These are phyloP conservation scores for Gadus chalcogrammus DNA, from an alignment of 2,113 vertebrate genomes.

Conservation along the genomic window DNA sequence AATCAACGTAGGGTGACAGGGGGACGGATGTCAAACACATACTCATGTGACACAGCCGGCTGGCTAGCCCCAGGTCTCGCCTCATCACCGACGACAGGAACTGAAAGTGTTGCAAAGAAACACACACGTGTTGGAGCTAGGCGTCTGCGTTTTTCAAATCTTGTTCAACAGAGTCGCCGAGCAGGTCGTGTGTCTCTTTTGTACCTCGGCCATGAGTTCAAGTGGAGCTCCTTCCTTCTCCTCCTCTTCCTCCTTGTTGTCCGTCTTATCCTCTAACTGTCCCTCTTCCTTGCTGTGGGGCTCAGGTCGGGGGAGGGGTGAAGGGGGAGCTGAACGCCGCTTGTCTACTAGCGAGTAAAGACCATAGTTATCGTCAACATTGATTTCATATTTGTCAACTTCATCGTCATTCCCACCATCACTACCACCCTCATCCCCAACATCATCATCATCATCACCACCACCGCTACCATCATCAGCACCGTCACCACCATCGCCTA, in stretches of 20 bases:
- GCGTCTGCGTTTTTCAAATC: too few relatives aligned
- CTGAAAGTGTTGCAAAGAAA: too few relatives aligned
- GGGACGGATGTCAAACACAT: constrained; percentile 47
- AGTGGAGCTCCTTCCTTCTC: too few relatives aligned
- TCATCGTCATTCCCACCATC: background rate
- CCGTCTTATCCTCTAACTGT: too few relatives aligned
- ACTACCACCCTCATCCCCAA: too few relatives aligned
- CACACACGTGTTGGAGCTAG: too few relatives aligned
- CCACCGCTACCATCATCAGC: too few relatives aligned
- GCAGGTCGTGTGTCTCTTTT: too few relatives aligned
- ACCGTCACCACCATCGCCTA: background rate
- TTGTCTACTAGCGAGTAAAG: constrained; percentile 18
- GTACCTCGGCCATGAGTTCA: too few relatives aligned
- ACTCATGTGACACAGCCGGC: constrained; percentile 85
- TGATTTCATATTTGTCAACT: background rate
- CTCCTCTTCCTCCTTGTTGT: too few relatives aligned
- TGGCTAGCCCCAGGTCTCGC: constrained; percentile 58
- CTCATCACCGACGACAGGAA: background rate
- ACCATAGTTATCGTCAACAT: background rate
- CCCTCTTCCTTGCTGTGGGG: background rate
- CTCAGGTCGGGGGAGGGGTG: background rate
- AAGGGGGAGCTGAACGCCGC: background rate
- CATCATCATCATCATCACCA: too few relatives aligned
- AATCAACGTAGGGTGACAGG: background rate
- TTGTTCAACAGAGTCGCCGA: too few relatives aligned